These are phyloP conservation scores for Ophion costatus DNA, from an alignment of 2,888 invertebrate genomes.

Conservation along the genomic window DNA sequence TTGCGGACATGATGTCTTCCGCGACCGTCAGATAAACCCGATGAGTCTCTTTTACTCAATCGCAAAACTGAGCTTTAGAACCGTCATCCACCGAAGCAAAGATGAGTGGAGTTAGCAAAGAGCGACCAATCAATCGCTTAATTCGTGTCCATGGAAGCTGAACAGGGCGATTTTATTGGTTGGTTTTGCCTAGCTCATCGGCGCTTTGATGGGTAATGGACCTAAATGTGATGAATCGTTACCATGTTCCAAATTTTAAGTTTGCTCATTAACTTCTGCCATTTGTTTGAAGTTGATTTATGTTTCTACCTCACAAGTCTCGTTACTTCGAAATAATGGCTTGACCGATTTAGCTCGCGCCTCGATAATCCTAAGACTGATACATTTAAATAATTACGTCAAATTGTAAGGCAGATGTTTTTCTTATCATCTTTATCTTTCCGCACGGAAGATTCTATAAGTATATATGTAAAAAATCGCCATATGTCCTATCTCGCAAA, in stretches of 20 bases:
- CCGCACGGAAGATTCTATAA: background rate
- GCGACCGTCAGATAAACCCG: slow-evolving; percentile 33
- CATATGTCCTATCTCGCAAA: background rate
- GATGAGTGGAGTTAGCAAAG: no score
- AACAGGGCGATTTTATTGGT: no score
- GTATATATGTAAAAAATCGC: slow-evolving; percentile 3
- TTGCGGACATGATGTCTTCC: slow-evolving; percentile 49
- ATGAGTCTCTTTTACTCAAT: background rate
- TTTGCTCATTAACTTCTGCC: background rate
- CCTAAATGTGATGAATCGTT: background rate
- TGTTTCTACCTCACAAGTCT: background rate
- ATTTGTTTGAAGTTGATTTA: background rate
- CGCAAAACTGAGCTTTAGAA: background rate
- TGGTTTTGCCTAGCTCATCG: no score
- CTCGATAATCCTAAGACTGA: slow-evolving; percentile 26
- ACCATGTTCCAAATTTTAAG: background rate
- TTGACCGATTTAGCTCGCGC: background rate
- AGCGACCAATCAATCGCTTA: no score
- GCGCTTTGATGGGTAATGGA: no score
- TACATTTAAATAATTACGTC: background rate
- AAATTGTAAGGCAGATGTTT: background rate
- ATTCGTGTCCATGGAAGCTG: no score
- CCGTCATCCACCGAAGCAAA: no score
- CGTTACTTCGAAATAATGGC: background rate
- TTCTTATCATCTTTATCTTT: background rate